A percentile compares a stretch with the other conserved stretches of the same genome.
phyloP scores from a whole-genome alignment of 2,113 vertebrate species.

The Gadus chalcogrammus region DNA sequence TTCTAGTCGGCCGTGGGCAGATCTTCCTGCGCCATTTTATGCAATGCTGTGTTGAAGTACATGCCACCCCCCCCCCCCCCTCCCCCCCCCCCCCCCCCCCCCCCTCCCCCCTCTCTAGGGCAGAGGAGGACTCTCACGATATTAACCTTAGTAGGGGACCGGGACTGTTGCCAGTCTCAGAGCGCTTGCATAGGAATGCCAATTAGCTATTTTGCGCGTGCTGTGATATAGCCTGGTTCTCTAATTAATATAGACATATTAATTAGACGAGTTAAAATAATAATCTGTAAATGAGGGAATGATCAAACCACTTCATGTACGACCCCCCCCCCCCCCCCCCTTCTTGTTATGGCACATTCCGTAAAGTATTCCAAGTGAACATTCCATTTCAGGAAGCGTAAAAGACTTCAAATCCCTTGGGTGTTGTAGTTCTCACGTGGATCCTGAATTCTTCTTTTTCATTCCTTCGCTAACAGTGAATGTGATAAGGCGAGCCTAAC shows the following conservation, averaged over 20 bases:
- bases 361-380: slow-evolving; percentile 35
- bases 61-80: slow-evolving; percentile 16
- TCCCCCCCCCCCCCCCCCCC: not conserved
- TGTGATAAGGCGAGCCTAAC: not conserved
- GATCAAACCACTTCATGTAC: too few species aligned
- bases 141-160: slow-evolving; percentile 36
- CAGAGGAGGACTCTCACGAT: slow-evolving; percentile 16
- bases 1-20: slow-evolving; percentile 37
- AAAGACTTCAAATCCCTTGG: slow-evolving; percentile 4
- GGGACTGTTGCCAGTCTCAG: not conserved
- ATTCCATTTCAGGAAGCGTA: slow-evolving; percentile 44
- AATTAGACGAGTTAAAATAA: too few species aligned
- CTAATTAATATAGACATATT: too few species aligned
- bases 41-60: slow-evolving; percentile 62
- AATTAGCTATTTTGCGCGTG: too few species aligned
- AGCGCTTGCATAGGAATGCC: too few species aligned
- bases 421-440: not conserved
- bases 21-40: slow-evolving; percentile 12
- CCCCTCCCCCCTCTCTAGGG: slow-evolving; percentile 2
- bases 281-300: too few species aligned
- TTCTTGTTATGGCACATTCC: slow-evolving; percentile 50
- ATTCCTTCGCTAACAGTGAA: not conserved
- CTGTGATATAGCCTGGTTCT: too few species aligned
- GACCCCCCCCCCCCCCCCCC: not conserved
- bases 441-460: not conserved